These are phyloP conservation scores for Sesia bembeciformis DNA, from an alignment of 2,888 invertebrate species.

Conservation along the genomic window DNA sequence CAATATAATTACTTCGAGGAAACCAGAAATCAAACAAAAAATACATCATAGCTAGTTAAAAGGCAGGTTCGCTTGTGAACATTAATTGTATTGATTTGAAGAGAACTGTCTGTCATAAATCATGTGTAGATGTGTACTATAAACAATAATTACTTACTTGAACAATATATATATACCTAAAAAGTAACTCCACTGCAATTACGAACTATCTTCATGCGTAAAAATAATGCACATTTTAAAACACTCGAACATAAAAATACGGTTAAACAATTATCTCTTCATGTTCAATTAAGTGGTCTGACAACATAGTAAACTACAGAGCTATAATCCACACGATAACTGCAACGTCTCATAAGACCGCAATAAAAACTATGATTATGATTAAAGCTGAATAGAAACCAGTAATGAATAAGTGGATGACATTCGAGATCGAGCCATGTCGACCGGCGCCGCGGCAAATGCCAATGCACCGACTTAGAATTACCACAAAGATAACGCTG, in stretches of 20 bases:
- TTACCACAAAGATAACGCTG: constrained; percentile 11
- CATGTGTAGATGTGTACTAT: background rate
- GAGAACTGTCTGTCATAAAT: background rate
- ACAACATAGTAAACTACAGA: constrained; percentile 1
- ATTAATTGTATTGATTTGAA: background rate
- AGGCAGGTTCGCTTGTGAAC: too few relatives aligned
- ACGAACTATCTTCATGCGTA: background rate
- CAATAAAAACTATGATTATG: constrained; percentile 46
- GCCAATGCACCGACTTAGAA: constrained; percentile 24
- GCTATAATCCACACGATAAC: constrained; percentile 29
- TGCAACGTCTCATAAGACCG: constrained; percentile 11
- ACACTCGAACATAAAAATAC: background rate
- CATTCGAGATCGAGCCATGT: constrained; percentile 64
- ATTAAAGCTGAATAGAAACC: constrained; percentile 65
- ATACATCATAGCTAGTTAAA: too few relatives aligned
- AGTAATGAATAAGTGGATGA: constrained; percentile 71
- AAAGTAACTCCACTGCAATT: background rate
- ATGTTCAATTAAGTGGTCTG: background rate
- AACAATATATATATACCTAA: background rate
- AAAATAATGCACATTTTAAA: background rate
- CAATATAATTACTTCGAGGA: too few relatives aligned
- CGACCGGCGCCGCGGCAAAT: constrained; percentile 65
- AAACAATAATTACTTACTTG: background rate
- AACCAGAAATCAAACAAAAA: too few relatives aligned
- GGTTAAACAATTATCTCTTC: background rate